Percentiles rank a stretch among this genome's conserved stretches.
Evolutionary conservation across 2,113 vertebrate genomes (phyloP).

Genomic region (Mustela lutreola): DNA sequence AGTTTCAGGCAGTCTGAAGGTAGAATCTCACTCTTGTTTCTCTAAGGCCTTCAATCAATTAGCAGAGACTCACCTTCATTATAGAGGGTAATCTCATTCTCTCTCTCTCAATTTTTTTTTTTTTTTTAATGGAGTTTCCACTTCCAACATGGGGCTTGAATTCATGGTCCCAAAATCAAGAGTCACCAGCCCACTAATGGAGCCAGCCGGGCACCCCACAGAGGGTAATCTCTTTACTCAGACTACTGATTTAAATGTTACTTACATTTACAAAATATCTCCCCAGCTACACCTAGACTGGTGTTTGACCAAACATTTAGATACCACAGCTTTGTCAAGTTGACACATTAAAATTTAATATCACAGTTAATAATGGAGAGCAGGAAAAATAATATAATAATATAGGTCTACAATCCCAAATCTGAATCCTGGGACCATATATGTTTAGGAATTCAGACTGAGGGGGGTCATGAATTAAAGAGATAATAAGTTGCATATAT

Average conservation of each 20-base stretch:
- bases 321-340: neutral
- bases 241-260: neutral
- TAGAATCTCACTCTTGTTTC: neutral
- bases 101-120: neutral
- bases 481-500: neutral
- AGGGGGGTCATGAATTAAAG: neutral
- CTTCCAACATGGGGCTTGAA: neutral
- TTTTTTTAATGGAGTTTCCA: neutral
- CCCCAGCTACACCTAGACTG: neutral
- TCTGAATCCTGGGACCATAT: neutral
- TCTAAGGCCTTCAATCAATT: neutral
- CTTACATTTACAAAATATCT: neutral
- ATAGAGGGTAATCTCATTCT: neutral
- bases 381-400: neutral
- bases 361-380: neutral
- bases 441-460: neutral
- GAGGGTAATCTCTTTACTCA: neutral
- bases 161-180: neutral
- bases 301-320: neutral
- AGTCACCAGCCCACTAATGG: neutral
- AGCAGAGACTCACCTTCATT: neutral
- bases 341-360: neutral
- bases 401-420: neutral
- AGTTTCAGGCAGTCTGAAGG: neutral
- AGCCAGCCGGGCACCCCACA: neutral